A percentile compares a stretch with the other conserved stretches of the same genome.
Conservation (phyloP, 1,140 invertebrate genomes). For the Bombus confusus region DNA sequence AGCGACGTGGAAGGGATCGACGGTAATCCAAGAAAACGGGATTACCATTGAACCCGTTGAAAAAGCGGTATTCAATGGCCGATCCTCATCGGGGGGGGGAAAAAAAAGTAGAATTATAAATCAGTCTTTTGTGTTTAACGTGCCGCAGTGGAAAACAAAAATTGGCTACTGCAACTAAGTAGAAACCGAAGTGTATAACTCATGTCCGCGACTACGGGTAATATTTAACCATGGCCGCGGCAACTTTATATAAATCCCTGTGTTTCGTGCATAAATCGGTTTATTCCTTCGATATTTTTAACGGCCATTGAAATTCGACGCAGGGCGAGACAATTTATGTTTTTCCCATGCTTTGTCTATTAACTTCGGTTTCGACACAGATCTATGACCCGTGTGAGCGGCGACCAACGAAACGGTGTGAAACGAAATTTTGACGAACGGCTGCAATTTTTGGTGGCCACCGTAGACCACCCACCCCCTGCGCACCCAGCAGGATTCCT, state of each 20-base stretch:
- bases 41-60: constrained; percentile 6
- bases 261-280: constrained; percentile 35
- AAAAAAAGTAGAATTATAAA: constrained; percentile 31
- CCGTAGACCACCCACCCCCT: background rate
- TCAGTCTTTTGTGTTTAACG: constrained; percentile 24
- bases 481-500: background rate
- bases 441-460: constrained; percentile 24
- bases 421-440: constrained; percentile 47
- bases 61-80: background rate
- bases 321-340: constrained; percentile 18
- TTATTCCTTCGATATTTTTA: constrained; percentile 46
- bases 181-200: constrained; percentile 37
- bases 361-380: constrained; percentile 24
- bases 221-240: constrained; percentile 35
- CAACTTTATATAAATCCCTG: constrained; percentile 24
- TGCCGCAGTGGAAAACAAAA: background rate
- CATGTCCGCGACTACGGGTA: constrained; percentile 5
- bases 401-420: background rate
- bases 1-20: background rate
- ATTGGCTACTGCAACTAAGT: constrained; percentile 18
- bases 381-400: constrained; percentile 21
- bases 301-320: constrained; percentile 19
- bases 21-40: constrained; percentile 33
- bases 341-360: constrained; percentile 38
- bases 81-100: background rate